Percentiles rank a stretch among this genome's conserved stretches.
phyloP scores from a whole-genome alignment of 37 sponge, comb jelly and placozoan species.

The Geodia barretti region DNA sequence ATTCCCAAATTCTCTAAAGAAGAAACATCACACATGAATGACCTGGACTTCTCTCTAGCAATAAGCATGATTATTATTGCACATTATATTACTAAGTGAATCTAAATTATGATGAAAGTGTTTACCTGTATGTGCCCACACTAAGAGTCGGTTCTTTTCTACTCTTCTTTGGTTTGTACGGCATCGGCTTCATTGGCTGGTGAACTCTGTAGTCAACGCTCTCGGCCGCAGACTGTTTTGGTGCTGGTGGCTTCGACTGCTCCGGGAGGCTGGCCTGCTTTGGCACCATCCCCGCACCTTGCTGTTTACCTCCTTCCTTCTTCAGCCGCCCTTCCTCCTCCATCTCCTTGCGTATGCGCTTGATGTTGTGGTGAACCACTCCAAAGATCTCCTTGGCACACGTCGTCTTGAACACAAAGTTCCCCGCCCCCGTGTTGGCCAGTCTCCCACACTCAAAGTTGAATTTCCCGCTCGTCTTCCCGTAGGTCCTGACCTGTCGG shows the following conservation, averaged over 20 bases:
- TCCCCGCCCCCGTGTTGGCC: slow-evolving; percentile 21
- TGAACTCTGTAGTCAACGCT: neutral
- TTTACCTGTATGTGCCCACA: neutral
- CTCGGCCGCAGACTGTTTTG: neutral
- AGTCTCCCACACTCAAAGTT: slow-evolving; percentile 57
- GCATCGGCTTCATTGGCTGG: neutral
- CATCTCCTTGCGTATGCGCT: slow-evolving; percentile 10
- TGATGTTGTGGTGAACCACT: slow-evolving; percentile 59
- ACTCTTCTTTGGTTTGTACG: neutral
- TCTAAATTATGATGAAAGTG: too few species aligned
- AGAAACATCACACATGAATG: neutral
- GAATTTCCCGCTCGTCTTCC: slow-evolving; percentile 48
- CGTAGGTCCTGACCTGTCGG: slow-evolving; percentile 53
- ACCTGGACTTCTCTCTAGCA: too few species aligned
- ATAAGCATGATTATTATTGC: too few species aligned
- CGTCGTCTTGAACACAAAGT: slow-evolving; percentile 24
- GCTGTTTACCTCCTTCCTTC: neutral
- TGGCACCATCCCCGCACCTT: neutral
- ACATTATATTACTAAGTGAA: too few species aligned
- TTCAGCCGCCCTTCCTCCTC: neutral
- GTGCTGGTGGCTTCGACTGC: neutral
- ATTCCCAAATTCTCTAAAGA: neutral
- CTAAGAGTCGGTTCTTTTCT: neutral
- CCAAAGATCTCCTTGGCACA: slow-evolving; percentile 68
- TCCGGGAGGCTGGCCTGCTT: neutral